Evolutionary conservation across 1,140 invertebrate genomes (phyloP).

Genomic region (Drosophila bocki): DNA sequence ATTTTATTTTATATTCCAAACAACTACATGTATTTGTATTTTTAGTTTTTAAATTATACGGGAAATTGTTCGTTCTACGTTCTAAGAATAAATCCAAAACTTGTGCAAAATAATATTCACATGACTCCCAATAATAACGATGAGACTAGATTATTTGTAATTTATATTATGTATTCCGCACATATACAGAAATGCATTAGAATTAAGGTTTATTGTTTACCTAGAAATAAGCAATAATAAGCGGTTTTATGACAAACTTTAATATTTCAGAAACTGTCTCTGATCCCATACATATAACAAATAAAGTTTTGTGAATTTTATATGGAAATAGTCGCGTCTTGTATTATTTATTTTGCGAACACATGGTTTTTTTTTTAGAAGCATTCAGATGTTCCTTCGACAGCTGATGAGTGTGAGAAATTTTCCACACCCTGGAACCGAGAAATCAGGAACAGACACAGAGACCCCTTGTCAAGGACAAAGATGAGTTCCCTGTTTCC

Average conservation of each 20-base stretch:
- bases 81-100: constrained; percentile 41
- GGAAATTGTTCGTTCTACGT: constrained; percentile 31
- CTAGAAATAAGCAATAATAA: constrained; percentile 14
- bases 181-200: constrained; percentile 9
- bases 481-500: not conserved
- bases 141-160: constrained; percentile 44
- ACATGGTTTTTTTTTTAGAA: not conserved
- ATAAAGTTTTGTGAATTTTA: constrained; percentile 47
- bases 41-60: constrained; percentile 35
- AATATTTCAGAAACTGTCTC: constrained; percentile 17
- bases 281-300: constrained; percentile 21
- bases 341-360: not conserved
- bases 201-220: constrained; percentile 20
- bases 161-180: constrained; percentile 23
- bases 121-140: constrained; percentile 2
- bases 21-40: constrained; percentile 29
- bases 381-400: not conserved
- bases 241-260: constrained; percentile 27
- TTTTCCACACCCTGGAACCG: constrained; percentile 1
- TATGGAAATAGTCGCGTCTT: not conserved
- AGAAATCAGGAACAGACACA: constrained; percentile 29
- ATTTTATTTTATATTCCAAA: constrained; percentile 19
- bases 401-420: constrained; percentile 50
- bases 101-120: constrained; percentile 46
- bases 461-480: constrained; percentile 27